These are phyloP conservation scores for Lophotriccus pileatus DNA, from an alignment of 2,797 vertebrate species.

Conservation along the genomic window DNA sequence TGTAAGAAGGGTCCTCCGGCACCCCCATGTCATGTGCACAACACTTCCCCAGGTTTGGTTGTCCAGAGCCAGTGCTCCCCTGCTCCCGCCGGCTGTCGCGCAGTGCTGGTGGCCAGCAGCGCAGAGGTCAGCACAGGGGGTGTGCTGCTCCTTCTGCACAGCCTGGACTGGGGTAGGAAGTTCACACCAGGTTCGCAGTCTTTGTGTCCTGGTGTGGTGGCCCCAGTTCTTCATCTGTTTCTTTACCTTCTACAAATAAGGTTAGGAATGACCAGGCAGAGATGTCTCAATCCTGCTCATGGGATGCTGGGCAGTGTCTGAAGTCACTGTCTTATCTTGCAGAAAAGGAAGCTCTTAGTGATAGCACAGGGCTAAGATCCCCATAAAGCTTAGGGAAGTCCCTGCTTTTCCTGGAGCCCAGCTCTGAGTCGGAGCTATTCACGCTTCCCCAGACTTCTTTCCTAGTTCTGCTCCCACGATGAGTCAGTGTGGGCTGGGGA, in stretches of 20 bases:
- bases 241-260: not conserved
- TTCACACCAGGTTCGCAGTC: not conserved
- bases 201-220: not conserved
- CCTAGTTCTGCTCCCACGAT: not conserved
- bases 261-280: not conserved
- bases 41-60: too few species aligned
- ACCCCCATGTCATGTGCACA: too few species aligned
- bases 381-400: not conserved
- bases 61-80: not conserved
- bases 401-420: not conserved
- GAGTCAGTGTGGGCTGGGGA: not conserved
- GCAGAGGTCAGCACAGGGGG: accelerated
- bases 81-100: not conserved
- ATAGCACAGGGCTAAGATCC: not conserved
- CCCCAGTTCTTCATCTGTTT: not conserved
- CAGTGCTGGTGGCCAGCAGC: not conserved
- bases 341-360: not conserved
- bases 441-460: not conserved
- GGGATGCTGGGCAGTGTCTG: not conserved
- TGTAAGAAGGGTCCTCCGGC: not conserved
- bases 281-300: not conserved
- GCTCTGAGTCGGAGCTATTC: not conserved
- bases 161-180: not conserved
- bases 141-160: accelerated
- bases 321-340: not conserved